A percentile compares a stretch with the other conserved stretches of the same genome.
phyloP scores from a whole-genome alignment of 2,113 vertebrate genomes.

The Pedetes capensis region DNA sequence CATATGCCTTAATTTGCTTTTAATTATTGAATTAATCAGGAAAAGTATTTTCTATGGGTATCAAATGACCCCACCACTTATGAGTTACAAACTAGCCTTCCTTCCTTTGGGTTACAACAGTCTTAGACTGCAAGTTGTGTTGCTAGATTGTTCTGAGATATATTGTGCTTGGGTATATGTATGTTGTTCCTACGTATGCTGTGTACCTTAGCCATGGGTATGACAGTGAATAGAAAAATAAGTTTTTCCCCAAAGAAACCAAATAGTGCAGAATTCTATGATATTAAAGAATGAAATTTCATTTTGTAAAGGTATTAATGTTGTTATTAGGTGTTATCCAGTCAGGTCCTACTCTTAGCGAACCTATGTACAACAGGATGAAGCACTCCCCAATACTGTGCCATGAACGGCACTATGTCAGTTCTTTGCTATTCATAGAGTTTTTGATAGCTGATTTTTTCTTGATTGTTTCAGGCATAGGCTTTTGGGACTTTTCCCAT shows the following conservation, averaged over 20 bases:
- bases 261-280: not conserved
- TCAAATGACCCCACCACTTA: not conserved
- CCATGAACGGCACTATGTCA: too few species aligned
- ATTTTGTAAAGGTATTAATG: not conserved
- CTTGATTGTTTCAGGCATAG: too few species aligned
- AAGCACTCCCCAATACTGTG: too few species aligned
- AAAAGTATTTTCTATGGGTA: not conserved
- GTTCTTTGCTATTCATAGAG: too few species aligned
- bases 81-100: not conserved
- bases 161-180: not conserved
- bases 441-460: too few species aligned
- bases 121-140: not conserved
- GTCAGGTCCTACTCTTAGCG: too few species aligned
- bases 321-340: too few species aligned
- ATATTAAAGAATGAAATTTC: not conserved
- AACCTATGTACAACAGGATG: too few species aligned
- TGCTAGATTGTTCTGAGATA: not conserved
- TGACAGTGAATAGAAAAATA: not conserved
- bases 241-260: not conserved
- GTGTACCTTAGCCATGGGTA: not conserved
- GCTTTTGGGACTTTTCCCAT: too few species aligned
- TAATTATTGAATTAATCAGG: slow-evolving; percentile 11
- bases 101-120: not conserved
- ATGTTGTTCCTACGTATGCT: not conserved
- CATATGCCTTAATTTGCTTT: not conserved